Percentiles rank a stretch among this genome's conserved stretches.
Conservation (phyloP, 2,113 vertebrate genomes). For the Erythrocebus patas region DNA sequence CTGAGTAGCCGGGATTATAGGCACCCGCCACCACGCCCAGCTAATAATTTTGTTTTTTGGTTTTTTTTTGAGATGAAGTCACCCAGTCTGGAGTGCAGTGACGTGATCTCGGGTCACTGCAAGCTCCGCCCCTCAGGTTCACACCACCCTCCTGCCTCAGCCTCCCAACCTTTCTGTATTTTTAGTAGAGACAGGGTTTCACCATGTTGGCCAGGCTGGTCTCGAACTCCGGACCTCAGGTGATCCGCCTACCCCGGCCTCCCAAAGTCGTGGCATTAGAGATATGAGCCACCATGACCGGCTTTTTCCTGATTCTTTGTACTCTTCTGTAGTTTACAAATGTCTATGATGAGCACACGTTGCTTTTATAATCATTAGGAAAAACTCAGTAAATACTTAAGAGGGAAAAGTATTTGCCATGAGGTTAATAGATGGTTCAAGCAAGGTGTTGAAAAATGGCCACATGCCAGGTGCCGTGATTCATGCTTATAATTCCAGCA, state of each 20-base stretch:
- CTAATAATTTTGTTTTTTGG: too few relatives aligned
- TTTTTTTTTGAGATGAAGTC: not conserved
- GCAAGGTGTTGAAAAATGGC: not conserved
- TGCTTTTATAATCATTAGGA: not conserved
- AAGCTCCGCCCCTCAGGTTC: not conserved
- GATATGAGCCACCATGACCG: not conserved
- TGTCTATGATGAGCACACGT: rapidly evolving
- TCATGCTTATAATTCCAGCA: too few relatives aligned
- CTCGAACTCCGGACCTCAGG: not conserved
- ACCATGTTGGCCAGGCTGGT: not conserved
- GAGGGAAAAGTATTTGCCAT: not conserved
- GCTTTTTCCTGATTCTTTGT: not conserved
- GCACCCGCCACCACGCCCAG: too few relatives aligned
- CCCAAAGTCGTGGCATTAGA: not conserved
- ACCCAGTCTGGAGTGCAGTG: not conserved
- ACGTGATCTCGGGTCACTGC: not conserved
- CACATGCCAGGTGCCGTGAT: too few relatives aligned
- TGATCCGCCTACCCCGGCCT: not conserved
- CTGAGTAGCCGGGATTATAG: too few relatives aligned
- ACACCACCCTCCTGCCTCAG: too few relatives aligned
- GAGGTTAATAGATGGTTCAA: not conserved
- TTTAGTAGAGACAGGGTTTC: not conserved
- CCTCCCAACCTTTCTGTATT: too few relatives aligned
- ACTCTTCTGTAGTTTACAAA: not conserved
- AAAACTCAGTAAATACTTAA: not conserved